Evolutionary conservation across 2,113 vertebrate genomes (phyloP).

Genomic region (Emydura subglobosa): DNA sequence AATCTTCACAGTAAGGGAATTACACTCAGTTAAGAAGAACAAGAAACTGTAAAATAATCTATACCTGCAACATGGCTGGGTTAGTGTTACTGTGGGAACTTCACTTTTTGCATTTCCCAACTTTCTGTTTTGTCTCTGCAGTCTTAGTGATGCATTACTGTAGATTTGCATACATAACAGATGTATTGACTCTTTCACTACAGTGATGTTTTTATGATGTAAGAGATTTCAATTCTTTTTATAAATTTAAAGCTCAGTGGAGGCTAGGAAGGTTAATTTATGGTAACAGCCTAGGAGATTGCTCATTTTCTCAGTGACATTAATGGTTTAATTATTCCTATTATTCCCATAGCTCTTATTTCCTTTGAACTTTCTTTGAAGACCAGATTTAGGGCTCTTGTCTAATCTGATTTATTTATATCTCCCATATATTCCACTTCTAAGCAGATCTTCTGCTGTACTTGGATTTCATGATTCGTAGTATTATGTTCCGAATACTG

Average conservation of each 20-base stretch:
- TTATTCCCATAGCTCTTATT: conserved; percentile 9
- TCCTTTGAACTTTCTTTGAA: conserved; percentile 64
- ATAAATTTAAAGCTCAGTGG: not conserved
- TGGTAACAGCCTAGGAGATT: not conserved
- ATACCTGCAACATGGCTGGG: not conserved
- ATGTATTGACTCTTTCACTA: not conserved
- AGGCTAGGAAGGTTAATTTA: conserved; percentile 2
- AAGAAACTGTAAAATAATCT: not conserved
- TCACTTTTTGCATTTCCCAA: not conserved
- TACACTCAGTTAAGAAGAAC: not conserved
- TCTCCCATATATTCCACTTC: not conserved
- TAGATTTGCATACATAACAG: not conserved
- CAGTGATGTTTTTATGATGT: not conserved
- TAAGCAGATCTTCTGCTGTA: not conserved
- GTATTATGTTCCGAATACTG: not conserved
- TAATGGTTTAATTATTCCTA: conserved; percentile 50
- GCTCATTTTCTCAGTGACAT: conserved; percentile 11
- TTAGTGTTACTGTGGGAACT: not conserved
- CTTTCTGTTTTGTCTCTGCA: not conserved
- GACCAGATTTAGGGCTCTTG: conserved; percentile 13
- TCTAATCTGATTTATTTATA: conserved; percentile 62
- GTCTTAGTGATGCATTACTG: not conserved
- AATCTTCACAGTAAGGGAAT: not conserved
- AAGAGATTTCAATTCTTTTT: not conserved
- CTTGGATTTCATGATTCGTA: not conserved